Base-by-base conservation (phyloP, 2,797 vertebrate species). In the Hylomyscus alleni region DNA sequence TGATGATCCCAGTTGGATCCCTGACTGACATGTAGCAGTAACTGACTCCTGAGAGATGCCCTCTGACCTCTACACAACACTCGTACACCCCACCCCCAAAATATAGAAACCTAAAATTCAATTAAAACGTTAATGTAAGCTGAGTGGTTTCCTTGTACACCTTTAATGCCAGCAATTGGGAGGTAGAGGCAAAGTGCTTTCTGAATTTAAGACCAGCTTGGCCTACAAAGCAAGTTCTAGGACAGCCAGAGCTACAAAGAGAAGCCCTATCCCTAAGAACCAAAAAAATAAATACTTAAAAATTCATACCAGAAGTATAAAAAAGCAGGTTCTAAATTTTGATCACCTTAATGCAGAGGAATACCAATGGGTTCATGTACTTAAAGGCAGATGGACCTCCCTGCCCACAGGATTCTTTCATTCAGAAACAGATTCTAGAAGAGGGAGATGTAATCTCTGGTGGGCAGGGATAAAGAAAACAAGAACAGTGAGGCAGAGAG, bases 351-450 rank as follows among this genome's bases (percentile, higher is more conserved):
- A 91, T 80, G 50, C 81, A 93, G 31, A 89, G 22, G 77, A 22
- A 60, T 60, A 84, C 86, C 40, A 60, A 82, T 54, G 44, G 17
- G 34, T 22, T 75, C 73, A 80, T 15, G 29, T 80, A 6, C 40
- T 90, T 91, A 87, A 82, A 95, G 82, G 84, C 13, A 22, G 83
- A 60, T 31, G 81, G 72, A 40, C 9, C 15, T 91, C 69, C 81
- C 72, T 90, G n/a, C 67, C 75, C 26, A 69, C 19, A 86, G 90
- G 50, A 94, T 15, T 52, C 4, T 86, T 91, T 94, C 40, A 91
- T 85, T 76, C 17, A n/a, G 90, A 54, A 94, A 80, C 37, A 95
- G 50, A 65, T 34, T 86, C 94, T 60, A 69, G 37, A 91, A 91
- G 90, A 95, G 20, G 52, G 29, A 82, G 77, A 52, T 72, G 40